phyloP scores from a whole-genome alignment of 2,888 invertebrate genomes.

The Seladonia tumulorum region DNA sequence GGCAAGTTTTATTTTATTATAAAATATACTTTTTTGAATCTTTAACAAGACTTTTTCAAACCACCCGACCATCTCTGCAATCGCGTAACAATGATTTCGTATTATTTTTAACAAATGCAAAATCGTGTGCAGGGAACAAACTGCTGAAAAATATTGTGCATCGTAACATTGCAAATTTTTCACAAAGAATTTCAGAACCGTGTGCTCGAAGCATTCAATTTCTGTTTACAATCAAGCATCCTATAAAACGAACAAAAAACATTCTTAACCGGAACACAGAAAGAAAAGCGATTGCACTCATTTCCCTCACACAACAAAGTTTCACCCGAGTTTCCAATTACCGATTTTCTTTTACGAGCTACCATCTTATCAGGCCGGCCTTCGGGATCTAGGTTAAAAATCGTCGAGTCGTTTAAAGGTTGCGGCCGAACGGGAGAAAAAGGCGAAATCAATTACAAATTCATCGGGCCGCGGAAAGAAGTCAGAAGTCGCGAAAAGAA shows the following conservation, averaged over 20 bases:
- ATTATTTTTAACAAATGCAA: neutral
- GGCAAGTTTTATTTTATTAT: too few species aligned
- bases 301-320: neutral
- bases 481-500: neutral
- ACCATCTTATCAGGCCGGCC: neutral
- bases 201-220: neutral
- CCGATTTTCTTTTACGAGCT: neutral
- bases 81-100: neutral
- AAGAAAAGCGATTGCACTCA: neutral
- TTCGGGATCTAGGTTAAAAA: conserved; percentile 44
- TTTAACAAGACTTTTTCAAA: too few species aligned
- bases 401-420: conserved; percentile 13
- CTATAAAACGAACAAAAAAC: neutral
- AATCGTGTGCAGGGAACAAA: neutral
- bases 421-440: neutral
- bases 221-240: neutral
- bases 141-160: too few species aligned
- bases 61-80: too few species aligned
- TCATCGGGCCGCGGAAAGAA: neutral
- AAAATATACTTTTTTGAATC: too few species aligned
- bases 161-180: too few species aligned
- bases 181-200: neutral
- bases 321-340: neutral
- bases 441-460: conserved; percentile 2
- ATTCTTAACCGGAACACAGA: neutral